A percentile compares a stretch with the other conserved stretches of the same genome.
Evolutionary conservation across 1,140 invertebrate species (phyloP).

Genomic region (Rhagoletis zephyria): DNA sequence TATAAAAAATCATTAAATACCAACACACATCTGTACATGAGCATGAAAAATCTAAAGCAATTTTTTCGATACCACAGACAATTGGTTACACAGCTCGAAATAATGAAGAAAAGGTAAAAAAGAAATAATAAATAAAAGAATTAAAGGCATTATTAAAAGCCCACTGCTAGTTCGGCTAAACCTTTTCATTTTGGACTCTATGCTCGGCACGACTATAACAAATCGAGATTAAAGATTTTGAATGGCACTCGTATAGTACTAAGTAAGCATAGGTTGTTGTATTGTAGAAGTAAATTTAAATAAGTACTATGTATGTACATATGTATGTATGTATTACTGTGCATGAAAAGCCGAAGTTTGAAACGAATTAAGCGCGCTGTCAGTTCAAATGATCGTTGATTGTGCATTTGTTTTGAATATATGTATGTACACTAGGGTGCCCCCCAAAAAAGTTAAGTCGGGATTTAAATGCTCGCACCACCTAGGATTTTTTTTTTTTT

Average conservation of each 20-base stretch:
- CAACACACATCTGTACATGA: no score
- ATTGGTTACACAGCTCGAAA: not conserved
- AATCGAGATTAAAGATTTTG: slow-evolving; percentile 39
- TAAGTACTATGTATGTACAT: no score
- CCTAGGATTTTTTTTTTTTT: no score
- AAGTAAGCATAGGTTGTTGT: no score
- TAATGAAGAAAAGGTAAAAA: not conserved
- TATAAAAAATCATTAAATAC: no score
- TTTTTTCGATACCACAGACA: not conserved
- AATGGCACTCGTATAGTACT: not conserved
- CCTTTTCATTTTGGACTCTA: not conserved
- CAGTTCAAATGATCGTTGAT: slow-evolving; percentile 14
- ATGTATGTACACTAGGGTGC: no score
- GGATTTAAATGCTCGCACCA: no score
- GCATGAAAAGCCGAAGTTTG: slow-evolving; percentile 20
- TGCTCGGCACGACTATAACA: slow-evolving; percentile 27
- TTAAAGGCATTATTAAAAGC: not conserved
- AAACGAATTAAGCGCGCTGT: not conserved
- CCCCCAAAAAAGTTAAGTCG: no score
- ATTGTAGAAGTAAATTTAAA: no score
- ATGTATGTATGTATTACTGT: not conserved
- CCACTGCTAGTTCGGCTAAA: not conserved
- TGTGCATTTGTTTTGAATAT: slow-evolving; percentile 22
- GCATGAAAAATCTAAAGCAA: no score
- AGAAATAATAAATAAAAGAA: not conserved